Conservation (phyloP, 2,888 invertebrate species). For the Allacma fusca region DNA sequence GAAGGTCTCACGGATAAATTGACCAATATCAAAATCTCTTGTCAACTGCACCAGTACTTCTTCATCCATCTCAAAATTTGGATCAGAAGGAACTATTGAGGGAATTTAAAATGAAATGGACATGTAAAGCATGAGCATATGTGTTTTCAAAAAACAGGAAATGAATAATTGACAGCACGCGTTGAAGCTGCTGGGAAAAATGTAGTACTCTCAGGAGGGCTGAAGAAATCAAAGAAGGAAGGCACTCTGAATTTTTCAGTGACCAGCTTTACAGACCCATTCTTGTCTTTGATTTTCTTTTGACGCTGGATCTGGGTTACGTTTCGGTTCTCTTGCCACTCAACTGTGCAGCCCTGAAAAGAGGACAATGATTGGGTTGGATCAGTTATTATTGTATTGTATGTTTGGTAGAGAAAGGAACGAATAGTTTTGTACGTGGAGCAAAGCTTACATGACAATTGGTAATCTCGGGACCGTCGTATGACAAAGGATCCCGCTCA, state of each 20-base stretch:
- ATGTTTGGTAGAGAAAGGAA: not conserved
- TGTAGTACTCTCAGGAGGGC: slow-evolving; percentile 63
- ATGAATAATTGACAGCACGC: not conserved
- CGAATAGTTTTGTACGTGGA: too few relatives aligned
- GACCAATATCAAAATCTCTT: slow-evolving; percentile 70
- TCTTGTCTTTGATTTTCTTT: slow-evolving; percentile 69
- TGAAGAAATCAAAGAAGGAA: slow-evolving; percentile 71
- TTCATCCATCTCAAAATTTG: slow-evolving; percentile 65
- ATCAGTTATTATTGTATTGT: not conserved
- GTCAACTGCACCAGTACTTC: slow-evolving; percentile 66
- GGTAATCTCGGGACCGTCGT: slow-evolving; percentile 69
- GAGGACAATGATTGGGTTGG: too few relatives aligned
- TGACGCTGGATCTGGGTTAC: slow-evolving; percentile 68
- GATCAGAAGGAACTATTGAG: slow-evolving; percentile 47
- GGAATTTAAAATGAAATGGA: too few relatives aligned
- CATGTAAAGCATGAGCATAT: too few relatives aligned
- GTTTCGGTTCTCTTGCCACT: slow-evolving; percentile 70
- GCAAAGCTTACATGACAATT: slow-evolving; percentile 64
- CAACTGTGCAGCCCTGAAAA: slow-evolving; percentile 65
- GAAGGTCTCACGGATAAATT: slow-evolving; percentile 68
- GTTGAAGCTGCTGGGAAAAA: not conserved
- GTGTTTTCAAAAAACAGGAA: too few relatives aligned
- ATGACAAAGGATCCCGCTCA: slow-evolving; percentile 67
- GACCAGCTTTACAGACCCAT: slow-evolving; percentile 65
- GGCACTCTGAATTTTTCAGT: slow-evolving; percentile 68